phyloP scores from a whole-genome alignment of 2,888 invertebrate genomes.

The Ethmia dodecea region DNA sequence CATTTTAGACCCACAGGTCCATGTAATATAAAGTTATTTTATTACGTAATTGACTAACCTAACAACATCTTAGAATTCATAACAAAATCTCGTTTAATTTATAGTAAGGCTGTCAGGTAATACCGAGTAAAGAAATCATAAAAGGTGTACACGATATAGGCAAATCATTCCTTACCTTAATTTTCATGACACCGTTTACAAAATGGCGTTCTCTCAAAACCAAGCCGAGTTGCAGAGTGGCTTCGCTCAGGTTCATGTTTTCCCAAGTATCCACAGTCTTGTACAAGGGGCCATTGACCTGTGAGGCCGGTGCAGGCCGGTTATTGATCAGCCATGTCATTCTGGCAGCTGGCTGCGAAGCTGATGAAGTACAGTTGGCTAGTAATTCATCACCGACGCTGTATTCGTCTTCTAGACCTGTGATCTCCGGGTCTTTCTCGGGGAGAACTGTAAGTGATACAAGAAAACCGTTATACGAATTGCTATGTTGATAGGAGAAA shows the following conservation, averaged over 20 bases:
- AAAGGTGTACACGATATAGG: too few relatives aligned
- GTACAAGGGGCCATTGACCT: conserved; percentile 71
- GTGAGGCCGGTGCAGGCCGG: conserved; percentile 74
- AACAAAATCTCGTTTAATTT: too few relatives aligned
- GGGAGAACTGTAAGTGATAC: conserved; percentile 88
- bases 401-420: conserved; percentile 86
- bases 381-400: conserved; percentile 84
- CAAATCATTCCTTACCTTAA: too few relatives aligned
- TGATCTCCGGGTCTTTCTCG: conserved; percentile 85
- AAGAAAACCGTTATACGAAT: too few relatives aligned
- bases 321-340: conserved; percentile 91
- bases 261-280: conserved; percentile 61
- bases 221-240: conserved; percentile 86
- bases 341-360: conserved; percentile 87
- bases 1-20: too few relatives aligned
- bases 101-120: too few relatives aligned
- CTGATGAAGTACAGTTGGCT: conserved; percentile 88
- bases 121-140: too few relatives aligned
- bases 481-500: too few relatives aligned
- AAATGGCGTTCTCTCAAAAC: conserved; percentile 85
- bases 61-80: too few relatives aligned
- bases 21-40: too few relatives aligned
- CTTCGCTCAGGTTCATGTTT: conserved; percentile 80
- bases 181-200: conserved; percentile 85
- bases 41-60: too few relatives aligned